Evolutionary conservation across 2,888 invertebrate genomes (phyloP), one percentile per base, ranked within the genome.

Genomic region (Heteromurus nitidus): DNA sequence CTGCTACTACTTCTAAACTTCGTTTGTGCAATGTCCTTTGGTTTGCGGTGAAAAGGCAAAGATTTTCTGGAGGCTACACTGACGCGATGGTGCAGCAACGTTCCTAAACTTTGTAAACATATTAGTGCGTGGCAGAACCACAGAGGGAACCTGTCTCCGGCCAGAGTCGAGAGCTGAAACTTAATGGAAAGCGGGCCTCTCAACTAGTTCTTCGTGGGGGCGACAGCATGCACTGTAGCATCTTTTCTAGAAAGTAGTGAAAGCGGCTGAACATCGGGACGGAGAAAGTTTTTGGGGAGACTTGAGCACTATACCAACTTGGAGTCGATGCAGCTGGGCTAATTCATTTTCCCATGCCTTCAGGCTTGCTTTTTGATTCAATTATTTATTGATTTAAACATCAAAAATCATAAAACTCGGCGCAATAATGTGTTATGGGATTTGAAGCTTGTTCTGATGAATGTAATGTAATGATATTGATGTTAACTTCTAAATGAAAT

Each of bases 111-210:
- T 62, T 62, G 24, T 30, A 60, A 28, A 30, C 28, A 28, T 2
- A 30, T n/a, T 75, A 73, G 73, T 73, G 31, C 24, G 9, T 67
- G 5, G 3, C 13, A 9, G 16, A 36, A n/a, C n/a, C 47, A 44
- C 58, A 75, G 75, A 75, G 28, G 75, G 75, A 67, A 75, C 44
- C 47, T 13, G 22, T 16, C n/a, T 42, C 22, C 42, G 16, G 16
- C 3, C 11, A 9, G 36, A 36, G 36, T 36, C 13, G 36, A 36
- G 36, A 13, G 36, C 7, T 36, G 36, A 5, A 36, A 5, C 36
- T 13, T 5, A 13, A 13, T 36, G 36, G n/a, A 3, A 47, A 47
- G n/a, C n/a, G n/a, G n/a, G n/a, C n/a, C 13, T 53, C 22, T 24
- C 20, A 24, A 3, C 20, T 53, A 53, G 53, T 53, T 53, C 53